Conservation (phyloP, 2,888 invertebrate genomes). For the Polymixis flavicincta region DNA sequence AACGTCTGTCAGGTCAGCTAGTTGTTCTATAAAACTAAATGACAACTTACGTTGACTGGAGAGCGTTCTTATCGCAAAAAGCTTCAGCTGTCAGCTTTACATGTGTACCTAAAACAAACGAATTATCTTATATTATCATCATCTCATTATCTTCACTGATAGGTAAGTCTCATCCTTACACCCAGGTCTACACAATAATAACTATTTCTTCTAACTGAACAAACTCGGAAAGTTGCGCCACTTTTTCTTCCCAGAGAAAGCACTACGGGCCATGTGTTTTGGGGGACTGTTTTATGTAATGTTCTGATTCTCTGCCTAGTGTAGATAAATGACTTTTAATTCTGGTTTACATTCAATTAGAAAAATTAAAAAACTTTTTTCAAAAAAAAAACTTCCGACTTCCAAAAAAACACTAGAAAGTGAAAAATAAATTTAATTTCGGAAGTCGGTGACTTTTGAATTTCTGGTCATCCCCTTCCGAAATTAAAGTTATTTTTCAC, state of each 20-base stretch:
- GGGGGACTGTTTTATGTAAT: neutral
- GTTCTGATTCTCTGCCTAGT: too few species aligned
- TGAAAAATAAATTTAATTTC: too few species aligned
- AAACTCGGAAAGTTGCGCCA: neutral
- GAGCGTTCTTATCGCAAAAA: neutral
- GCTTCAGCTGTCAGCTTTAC: neutral
- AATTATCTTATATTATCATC: too few species aligned
- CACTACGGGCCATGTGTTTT: neutral
- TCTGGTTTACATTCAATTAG: conserved; percentile 4
- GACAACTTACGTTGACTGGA: neutral
- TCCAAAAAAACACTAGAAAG: too few species aligned
- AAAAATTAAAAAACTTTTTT: too few species aligned
- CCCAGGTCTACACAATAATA: neutral
- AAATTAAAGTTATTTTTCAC: too few species aligned
- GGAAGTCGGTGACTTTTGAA: too few species aligned
- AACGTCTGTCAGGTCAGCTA: too few species aligned
- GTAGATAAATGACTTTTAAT: too few species aligned
- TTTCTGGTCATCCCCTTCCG: too few species aligned
- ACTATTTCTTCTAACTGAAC: neutral
- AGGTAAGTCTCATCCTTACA: too few species aligned
- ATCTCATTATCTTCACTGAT: neutral
- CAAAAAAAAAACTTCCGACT: too few species aligned
- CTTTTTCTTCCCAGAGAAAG: neutral
- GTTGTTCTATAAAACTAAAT: neutral
- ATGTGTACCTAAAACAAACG: neutral